Percentiles rank a stretch among this genome's conserved stretches.
phyloP scores from a whole-genome alignment of 2,888 invertebrate genomes.

The Dryocosmus kuriphilus region DNA sequence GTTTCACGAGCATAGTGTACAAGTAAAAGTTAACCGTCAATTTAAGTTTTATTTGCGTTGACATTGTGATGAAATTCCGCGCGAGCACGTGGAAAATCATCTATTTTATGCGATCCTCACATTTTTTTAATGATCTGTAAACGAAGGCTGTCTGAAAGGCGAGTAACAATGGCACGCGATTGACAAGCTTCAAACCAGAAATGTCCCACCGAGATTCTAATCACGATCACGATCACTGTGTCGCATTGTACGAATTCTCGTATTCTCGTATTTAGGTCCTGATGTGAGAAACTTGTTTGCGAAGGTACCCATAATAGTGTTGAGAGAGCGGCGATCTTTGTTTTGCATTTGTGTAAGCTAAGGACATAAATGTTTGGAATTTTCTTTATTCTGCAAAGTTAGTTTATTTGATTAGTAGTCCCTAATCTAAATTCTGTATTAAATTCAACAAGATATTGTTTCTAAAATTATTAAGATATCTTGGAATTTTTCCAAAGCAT shows the following conservation, averaged over 20 bases:
- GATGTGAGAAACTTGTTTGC: conserved; percentile 11
- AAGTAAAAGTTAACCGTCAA: neutral
- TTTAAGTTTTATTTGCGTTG: conserved; percentile 1
- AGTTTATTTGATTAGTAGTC: neutral
- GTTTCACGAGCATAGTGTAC: conserved; percentile 6
- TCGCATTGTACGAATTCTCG: too few species aligned
- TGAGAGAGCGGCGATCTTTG: neutral
- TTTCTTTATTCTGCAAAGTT: neutral
- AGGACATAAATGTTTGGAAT: neutral
- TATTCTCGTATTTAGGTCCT: neutral
- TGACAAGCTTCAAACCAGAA: conserved; percentile 41
- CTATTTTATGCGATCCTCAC: conserved; percentile 41
- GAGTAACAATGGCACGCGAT: conserved; percentile 51
- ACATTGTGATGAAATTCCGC: conserved; percentile 29
- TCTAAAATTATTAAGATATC: neutral
- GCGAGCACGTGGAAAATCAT: conserved; percentile 49
- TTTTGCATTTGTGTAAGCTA: conserved; percentile 9
- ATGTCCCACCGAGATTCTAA: conserved; percentile 4
- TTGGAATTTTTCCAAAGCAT: conserved; percentile 6
- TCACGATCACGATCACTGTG: neutral
- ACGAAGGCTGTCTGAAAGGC: conserved; percentile 49
- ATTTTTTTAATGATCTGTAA: conserved; percentile 51
- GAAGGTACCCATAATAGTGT: neutral
- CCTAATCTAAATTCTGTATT: neutral
- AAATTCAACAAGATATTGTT: neutral